Evolutionary conservation across 2,888 invertebrate species (phyloP), one percentile per base, ranked within the genome.

Genomic region (Celastrina argiolus): DNA sequence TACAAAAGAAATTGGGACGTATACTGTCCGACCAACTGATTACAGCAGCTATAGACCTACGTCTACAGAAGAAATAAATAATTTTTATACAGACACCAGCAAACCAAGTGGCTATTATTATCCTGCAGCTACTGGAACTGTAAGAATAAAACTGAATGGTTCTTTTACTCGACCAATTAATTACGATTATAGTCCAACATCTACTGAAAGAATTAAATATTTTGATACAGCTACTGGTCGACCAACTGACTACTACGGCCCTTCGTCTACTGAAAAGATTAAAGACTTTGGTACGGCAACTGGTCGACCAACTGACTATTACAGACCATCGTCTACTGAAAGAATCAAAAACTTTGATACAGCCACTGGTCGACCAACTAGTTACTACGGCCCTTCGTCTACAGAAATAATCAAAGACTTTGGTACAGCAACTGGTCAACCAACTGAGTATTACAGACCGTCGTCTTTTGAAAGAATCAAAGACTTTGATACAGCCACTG

Each of bases 261-360:
- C 28, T 4, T 31, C 10, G 10, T 58, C 58, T 4, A 58, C 28
- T 31, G 58, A 58, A 31, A 58, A 28, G 14, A 26, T 56, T 6
- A 56, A 41, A 0, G 28, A 59, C 18, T 42, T 26, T n/a, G 42
- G 22, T 39, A 56, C 10, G 22, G 16, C 22, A 28, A 26, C 10
- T 5, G 28, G n/a, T 58, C 58, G 28, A 22, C 66, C 66, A 31
- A 64, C 16, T 12, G 66, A 58, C 8, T 65, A 65, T 36, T 22
- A 56, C 39, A 14, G n/a, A n/a, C 36, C 67, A 14, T 64, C 72
- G 0, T 58, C 73, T 18, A 75, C 73, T 31, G 31, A 31, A 31
- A 5, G 31, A 31, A 31, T 31, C 5, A 31, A 28, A 31, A 14
- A 58, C n/a, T 2, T 31, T 31, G 31, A 31, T 26, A 58, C 8